Percentiles rank a stretch among this genome's conserved stretches.
These are phyloP conservation scores for Sipha flava DNA, from an alignment of 1,140 invertebrate species.

Conservation along the genomic window DNA sequence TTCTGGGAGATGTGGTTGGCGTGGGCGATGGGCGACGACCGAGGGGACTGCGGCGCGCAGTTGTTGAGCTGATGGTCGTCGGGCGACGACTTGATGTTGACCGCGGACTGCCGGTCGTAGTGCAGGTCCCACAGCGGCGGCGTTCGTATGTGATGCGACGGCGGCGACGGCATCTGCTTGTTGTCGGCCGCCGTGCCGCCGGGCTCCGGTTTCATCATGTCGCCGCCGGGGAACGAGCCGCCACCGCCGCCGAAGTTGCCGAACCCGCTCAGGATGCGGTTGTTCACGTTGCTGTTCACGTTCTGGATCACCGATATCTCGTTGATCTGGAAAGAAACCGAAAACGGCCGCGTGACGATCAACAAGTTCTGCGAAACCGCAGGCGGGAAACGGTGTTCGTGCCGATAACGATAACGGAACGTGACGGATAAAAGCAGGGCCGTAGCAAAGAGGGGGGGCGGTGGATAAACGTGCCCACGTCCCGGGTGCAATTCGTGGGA, in stretches of 20 bases:
- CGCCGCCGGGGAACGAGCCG: neutral
- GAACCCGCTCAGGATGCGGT: conserved; percentile 41
- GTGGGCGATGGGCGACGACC: neutral
- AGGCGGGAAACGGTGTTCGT: too few relatives aligned
- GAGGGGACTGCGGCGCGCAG: neutral
- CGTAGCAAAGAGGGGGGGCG: too few relatives aligned
- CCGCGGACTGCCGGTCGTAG: conserved; percentile 38
- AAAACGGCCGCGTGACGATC: neutral
- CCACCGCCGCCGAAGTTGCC: neutral
- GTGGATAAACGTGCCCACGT: too few relatives aligned
- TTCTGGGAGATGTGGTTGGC: neutral
- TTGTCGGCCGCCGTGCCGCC: conserved; percentile 24
- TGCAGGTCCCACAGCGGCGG: conserved; percentile 41
- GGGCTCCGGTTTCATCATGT: conserved; percentile 23
- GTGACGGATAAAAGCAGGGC: too few relatives aligned
- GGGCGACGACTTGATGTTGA: conserved; percentile 8
- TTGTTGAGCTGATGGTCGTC: neutral
- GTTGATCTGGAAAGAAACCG: conserved; percentile 49
- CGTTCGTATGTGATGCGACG: conserved; percentile 32
- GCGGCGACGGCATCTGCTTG: conserved; percentile 27
- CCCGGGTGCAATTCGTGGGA: too few relatives aligned
- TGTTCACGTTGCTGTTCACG: conserved; percentile 40
- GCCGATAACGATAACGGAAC: too few relatives aligned
- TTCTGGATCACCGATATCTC: conserved; percentile 56
- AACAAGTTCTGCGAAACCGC: too few relatives aligned